Evolutionary conservation across 2,113 vertebrate species (phyloP).

Genomic region (Pelusios castaneus): DNA sequence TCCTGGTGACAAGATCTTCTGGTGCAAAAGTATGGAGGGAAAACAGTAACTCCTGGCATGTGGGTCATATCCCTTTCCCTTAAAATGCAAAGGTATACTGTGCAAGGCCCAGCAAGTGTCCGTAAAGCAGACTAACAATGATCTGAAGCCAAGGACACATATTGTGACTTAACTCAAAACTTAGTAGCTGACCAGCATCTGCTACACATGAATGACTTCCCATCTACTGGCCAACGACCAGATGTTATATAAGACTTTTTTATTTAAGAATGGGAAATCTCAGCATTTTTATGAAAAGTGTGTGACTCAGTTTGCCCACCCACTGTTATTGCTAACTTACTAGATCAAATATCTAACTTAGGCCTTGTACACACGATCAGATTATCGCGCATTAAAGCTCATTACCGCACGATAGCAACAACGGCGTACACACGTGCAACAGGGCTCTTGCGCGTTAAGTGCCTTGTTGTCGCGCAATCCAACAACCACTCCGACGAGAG

Average conservation of each 20-base stretch:
- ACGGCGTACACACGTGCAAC: too few species aligned
- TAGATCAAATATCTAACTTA: neutral
- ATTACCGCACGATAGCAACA: too few species aligned
- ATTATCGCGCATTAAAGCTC: too few species aligned
- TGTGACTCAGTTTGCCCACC: neutral
- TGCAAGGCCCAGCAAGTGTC: neutral
- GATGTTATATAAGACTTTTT: neutral
- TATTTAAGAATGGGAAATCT: neutral
- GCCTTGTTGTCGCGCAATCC: too few species aligned
- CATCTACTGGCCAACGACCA: neutral
- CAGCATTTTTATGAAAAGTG: neutral
- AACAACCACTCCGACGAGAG: too few species aligned
- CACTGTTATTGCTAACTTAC: neutral
- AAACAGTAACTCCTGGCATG: neutral
- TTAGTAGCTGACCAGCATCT: neutral
- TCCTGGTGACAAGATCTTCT: neutral
- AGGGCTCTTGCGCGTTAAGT: too few species aligned
- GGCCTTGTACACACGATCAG: too few species aligned
- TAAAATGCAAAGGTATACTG: neutral
- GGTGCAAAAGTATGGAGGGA: neutral
- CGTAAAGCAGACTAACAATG: neutral
- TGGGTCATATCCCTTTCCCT: neutral
- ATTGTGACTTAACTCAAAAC: neutral
- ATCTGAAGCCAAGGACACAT: neutral
- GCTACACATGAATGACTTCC: neutral